phyloP scores from a whole-genome alignment of 2,113 vertebrate species.

The Strix uralensis region DNA sequence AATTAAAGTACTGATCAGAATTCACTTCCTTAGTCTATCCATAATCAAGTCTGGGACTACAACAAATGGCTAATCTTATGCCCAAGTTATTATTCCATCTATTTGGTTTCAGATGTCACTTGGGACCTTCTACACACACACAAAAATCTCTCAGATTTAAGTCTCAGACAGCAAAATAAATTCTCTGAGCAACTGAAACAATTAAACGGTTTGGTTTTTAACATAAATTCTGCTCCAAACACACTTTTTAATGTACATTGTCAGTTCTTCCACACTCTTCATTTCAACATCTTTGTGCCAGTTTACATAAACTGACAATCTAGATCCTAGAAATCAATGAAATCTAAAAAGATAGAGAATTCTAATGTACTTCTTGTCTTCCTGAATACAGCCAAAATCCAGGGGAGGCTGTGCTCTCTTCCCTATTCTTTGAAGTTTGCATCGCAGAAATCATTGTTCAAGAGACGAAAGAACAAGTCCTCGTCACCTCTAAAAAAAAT shows the following conservation, averaged over 20 bases:
- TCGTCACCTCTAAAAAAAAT: neutral
- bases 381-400: neutral
- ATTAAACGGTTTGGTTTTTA: neutral
- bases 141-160: neutral
- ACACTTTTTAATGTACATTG: neutral
- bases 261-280: neutral
- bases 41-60: neutral
- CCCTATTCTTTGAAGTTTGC: neutral
- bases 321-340: neutral
- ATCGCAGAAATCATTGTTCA: neutral
- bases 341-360: neutral
- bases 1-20: neutral
- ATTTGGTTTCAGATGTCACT: neutral
- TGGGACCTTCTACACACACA: neutral
- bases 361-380: neutral
- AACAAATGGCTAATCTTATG: neutral
- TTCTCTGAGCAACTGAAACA: neutral
- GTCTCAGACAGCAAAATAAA: neutral
- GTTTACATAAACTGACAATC: neutral
- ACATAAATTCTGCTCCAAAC: neutral
- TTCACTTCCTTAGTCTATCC: neutral
- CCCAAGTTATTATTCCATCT: neutral
- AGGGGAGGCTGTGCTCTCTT: neutral
- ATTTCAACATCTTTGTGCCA: neutral
- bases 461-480: neutral